phyloP scores from a whole-genome alignment of 2,888 invertebrate genomes.

The Chouioia cunea region DNA sequence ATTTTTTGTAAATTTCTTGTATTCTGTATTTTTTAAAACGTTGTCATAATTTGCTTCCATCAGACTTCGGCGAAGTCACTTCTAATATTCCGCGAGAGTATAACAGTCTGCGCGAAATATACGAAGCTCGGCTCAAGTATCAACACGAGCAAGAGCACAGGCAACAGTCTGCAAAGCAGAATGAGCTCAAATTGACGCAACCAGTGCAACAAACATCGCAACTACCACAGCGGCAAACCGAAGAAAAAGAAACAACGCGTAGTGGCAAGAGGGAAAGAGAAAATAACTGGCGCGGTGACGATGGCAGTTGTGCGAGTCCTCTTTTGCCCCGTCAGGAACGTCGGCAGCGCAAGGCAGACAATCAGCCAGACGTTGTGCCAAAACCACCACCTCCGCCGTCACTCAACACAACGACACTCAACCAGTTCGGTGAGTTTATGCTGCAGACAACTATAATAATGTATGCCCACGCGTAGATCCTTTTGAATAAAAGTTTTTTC shows the following conservation, averaged over 20 bases:
- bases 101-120: slow-evolving; percentile 81
- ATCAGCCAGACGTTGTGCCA: slow-evolving; percentile 79
- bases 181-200: slow-evolving; percentile 32
- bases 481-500: no score
- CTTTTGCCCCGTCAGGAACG: slow-evolving; percentile 74
- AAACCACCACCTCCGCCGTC: slow-evolving; percentile 73
- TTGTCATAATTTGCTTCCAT: neutral
- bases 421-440: slow-evolving; percentile 31
- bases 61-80: slow-evolving; percentile 25
- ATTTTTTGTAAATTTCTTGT: no score
- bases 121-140: slow-evolving; percentile 71
- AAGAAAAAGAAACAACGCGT: slow-evolving; percentile 50
- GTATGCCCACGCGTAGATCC: no score
- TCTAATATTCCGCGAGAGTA: slow-evolving; percentile 70
- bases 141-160: slow-evolving; percentile 44
- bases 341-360: slow-evolving; percentile 75
- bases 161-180: neutral
- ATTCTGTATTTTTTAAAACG: neutral
- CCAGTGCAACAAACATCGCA: slow-evolving; percentile 38
- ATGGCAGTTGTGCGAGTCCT: slow-evolving; percentile 35
- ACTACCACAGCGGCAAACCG: slow-evolving; percentile 48
- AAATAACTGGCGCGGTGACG: slow-evolving; percentile 11
- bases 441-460: no score
- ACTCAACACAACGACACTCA: neutral
- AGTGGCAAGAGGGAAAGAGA: neutral